Percentiles rank a stretch among this genome's conserved stretches.
These are phyloP conservation scores for Cyclophora albipunctata DNA, from an alignment of 2,888 invertebrate genomes.

Conservation along the genomic window DNA sequence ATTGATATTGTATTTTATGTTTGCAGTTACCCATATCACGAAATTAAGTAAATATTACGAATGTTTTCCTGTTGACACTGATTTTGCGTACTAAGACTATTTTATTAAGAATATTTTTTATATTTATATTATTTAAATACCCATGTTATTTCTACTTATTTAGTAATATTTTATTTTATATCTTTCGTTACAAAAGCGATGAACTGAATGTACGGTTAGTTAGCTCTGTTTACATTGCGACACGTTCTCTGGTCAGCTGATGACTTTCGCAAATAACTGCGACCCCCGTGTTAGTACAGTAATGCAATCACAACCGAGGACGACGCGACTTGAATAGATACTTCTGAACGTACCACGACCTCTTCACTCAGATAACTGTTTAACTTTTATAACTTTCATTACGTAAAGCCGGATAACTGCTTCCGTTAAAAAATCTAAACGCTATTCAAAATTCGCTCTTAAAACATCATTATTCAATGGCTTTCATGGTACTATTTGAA, in stretches of 20 bases:
- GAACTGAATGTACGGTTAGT: conserved; percentile 55
- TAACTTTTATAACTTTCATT: too few species aligned
- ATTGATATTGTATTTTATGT: conserved; percentile 29
- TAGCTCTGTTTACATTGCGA: conserved; percentile 48
- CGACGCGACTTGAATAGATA: conserved; percentile 15
- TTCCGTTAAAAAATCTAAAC: too few species aligned
- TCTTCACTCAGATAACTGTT: too few species aligned
- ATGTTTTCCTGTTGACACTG: conserved; percentile 8
- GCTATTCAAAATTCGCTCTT: conserved; percentile 9
- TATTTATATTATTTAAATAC: not conserved
- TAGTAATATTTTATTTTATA: not conserved
- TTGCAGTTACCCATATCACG: conserved; percentile 17
- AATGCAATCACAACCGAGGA: conserved; percentile 45
- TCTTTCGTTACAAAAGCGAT: not conserved
- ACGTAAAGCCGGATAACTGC: too few species aligned
- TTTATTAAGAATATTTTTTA: not conserved
- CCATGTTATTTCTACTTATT: not conserved
- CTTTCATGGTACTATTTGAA: conserved; percentile 42
- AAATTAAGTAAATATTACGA: conserved; percentile 13
- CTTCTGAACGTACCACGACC: not conserved
- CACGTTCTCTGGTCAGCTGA: conserved; percentile 50
- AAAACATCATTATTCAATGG: conserved; percentile 11
- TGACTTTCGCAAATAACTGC: conserved; percentile 49
- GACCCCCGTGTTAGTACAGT: conserved; percentile 32
- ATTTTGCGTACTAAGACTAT: not conserved